phyloP scores from a whole-genome alignment of 2,888 invertebrate genomes.

The Andricus quercusramuli region DNA sequence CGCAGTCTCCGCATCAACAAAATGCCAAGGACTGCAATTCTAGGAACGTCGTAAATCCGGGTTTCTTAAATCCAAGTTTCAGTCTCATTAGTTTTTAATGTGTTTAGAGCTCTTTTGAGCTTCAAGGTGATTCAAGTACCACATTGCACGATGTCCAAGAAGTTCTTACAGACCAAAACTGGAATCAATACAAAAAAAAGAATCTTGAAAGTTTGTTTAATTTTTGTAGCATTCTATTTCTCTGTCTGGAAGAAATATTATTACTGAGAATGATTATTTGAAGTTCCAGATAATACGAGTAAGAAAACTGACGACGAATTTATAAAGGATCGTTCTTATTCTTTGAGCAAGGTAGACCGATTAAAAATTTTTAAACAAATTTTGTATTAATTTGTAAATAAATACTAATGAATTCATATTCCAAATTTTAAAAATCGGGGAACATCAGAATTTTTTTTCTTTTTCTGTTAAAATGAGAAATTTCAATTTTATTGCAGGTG shows the following conservation, averaged over 20 bases:
- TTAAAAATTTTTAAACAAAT: no score
- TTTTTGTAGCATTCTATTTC: constrained; percentile 17
- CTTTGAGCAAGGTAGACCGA: no score
- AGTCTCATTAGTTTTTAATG: not conserved
- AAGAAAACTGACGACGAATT: not conserved
- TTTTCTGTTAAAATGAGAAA: no score
- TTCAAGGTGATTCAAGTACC: constrained; percentile 52
- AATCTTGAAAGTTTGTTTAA: constrained; percentile 33
- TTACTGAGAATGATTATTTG: not conserved
- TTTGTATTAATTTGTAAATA: no score
- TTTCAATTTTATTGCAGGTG: constrained; percentile 27
- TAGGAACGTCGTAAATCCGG: no score
- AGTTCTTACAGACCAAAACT: constrained; percentile 63
- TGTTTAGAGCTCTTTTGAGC: not conserved
- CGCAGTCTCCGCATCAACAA: no score
- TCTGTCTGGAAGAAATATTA: constrained; percentile 11
- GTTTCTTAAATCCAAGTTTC: no score
- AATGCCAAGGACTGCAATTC: no score
- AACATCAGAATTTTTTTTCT: not conserved
- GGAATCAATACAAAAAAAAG: constrained; percentile 63
- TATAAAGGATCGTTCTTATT: no score
- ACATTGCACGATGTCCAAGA: constrained; percentile 61
- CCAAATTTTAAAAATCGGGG: no score
- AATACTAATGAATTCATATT: no score
- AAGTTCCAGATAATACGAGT: constrained; percentile 10